Base-by-base conservation (phyloP, 2,797 vertebrate species). In the Neopelma chrysocephalum region DNA sequence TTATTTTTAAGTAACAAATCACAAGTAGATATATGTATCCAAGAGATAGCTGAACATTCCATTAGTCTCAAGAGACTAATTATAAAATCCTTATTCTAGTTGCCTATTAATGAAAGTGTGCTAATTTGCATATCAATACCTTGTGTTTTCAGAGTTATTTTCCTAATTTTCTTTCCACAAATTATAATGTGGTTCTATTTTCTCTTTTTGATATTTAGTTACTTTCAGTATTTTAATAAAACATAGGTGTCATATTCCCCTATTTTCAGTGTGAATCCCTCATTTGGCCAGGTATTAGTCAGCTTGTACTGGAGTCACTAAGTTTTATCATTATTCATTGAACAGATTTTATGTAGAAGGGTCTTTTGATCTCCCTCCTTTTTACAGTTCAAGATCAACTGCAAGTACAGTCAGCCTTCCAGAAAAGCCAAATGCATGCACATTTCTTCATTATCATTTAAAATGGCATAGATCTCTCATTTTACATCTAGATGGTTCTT, bases 81-180 rank as follows among this genome's bases (percentile, higher is more conserved):
- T 95, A 94, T 29, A 71, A 84, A 89, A 68, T 85, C 31, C 85
- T 94, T 89, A 85, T 89, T 38, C 31, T 84, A 57, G 45, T 16
- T 73, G 42, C 48, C 32, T 73, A n/a, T 81, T 91, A 78, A 84
- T 87, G 64, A 82, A 93, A 91, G 22, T 58, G 56, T 76, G 58
- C n/a, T 87, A 95, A 92, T 95, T 92, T 88, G 32, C 71, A 96
- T 91, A 81, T 70, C 50, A 89, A 83, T 91, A 77, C 62, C 29
- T 91, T 88, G 15, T 62, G 23, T 18, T 72, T 86, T 79, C 84
- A 92, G 68, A 80, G 27, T 11, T 36, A 54, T 70, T 94, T 87
- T 87, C 34, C 18, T 47, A 91, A 62, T 42, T 72, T 53, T 86
- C 85, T 64, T 73, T 18, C 32, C 48, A 48, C 48, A 21, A 3